Percentiles rank a stretch among this genome's conserved stretches.
Conservation (phyloP, 1,140 invertebrate genomes). For the Andrena cerasifolii region DNA sequence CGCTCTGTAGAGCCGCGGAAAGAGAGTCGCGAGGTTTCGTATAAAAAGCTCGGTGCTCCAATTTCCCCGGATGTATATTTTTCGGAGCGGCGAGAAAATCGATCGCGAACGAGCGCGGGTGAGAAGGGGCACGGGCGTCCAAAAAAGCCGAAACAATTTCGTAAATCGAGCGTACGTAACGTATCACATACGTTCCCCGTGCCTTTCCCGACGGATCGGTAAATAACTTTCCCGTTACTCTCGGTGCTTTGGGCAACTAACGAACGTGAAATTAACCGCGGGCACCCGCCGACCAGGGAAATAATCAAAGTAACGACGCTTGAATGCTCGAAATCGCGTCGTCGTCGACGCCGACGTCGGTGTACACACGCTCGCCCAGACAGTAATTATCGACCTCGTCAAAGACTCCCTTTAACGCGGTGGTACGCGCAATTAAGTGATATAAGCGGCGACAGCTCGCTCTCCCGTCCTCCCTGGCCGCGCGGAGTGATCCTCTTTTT, state of each 20-base stretch:
- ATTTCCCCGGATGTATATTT: not conserved
- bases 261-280: conserved; percentile 50
- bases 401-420: conserved; percentile 47
- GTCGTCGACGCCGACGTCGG: not conserved
- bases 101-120: not conserved
- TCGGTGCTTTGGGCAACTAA: conserved; percentile 40
- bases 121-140: not conserved
- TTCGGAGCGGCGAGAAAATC: conserved; percentile 1
- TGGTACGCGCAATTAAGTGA: conserved; percentile 46
- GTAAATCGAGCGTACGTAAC: conserved; percentile 39
- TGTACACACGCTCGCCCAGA: conserved; percentile 16
- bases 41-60: not conserved
- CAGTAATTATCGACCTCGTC: conserved; percentile 54
- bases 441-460: conserved; percentile 6
- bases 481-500: conserved; percentile 21
- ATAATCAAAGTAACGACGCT: conserved; percentile 52
- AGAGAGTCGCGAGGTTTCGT: no score
- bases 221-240: conserved; percentile 43
- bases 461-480: no score
- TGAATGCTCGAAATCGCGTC: conserved; percentile 34
- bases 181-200: conserved; percentile 21
- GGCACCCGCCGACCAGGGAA: conserved; percentile 25
- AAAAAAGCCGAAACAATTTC: conserved; percentile 43
- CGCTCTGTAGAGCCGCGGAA: no score
- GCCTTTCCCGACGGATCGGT: conserved; percentile 14